phyloP scores from a whole-genome alignment of 2,888 invertebrate species.

The Pseudococcus longispinus region DNA sequence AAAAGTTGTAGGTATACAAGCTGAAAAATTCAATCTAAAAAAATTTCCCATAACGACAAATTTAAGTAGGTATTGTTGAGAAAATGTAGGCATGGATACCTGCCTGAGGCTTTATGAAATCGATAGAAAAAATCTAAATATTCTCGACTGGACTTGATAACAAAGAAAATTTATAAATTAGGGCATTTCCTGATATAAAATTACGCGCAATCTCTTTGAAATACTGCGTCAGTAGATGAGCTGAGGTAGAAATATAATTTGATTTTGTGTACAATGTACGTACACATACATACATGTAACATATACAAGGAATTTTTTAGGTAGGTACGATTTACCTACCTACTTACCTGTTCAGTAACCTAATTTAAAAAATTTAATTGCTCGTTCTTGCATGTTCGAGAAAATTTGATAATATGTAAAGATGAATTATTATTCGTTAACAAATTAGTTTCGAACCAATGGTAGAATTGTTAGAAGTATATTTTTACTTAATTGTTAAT shows the following conservation, averaged over 20 bases:
- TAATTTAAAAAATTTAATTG: not conserved
- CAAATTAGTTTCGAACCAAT: not conserved
- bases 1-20: not conserved
- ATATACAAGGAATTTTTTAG: not conserved
- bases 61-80: not conserved
- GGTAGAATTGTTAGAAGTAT: not conserved
- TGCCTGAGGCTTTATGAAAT: not conserved
- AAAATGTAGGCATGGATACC: not conserved
- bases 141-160: not conserved
- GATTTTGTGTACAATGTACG: not conserved
- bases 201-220: not conserved
- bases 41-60: not conserved
- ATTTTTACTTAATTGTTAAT: not conserved
- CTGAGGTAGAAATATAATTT: not conserved
- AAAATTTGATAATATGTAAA: not conserved
- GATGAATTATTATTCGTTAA: not conserved
- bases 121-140: not conserved
- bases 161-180: not conserved
- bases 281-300: not conserved
- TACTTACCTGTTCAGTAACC: not conserved
- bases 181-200: not conserved
- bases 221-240: not conserved
- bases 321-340: no score
- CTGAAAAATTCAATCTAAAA: not conserved
- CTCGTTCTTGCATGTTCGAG: not conserved